Evolutionary conservation across 2,797 vertebrate species (phyloP), one percentile per base, ranked within the genome.

Genomic region (Manis javanica): DNA sequence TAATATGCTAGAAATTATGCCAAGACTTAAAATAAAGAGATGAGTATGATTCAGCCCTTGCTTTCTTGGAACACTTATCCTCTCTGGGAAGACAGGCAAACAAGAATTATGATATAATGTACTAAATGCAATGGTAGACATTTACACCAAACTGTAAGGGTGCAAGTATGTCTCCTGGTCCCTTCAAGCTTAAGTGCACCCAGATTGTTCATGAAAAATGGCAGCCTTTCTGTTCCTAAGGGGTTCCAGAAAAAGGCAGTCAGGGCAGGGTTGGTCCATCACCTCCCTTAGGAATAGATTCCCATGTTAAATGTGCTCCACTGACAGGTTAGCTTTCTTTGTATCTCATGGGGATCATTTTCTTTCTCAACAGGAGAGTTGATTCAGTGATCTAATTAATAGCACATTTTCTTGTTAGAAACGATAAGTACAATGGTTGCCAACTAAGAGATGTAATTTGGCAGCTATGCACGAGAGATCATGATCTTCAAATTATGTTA

Each of bases 351-450:
- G 46, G 64, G 75, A 96, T 96, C 69, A 64, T 96, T 96, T 97
- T 96, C 82, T 92, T 95, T 91, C 82, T 95, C 90, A 95, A 87
- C 39, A 82, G 71, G 61, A 89, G 49, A 94, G 90, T 89, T 94
- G 97, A 97, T 96, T 96, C 96, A 96, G 61, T 87, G 95, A 97
- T 97, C 88, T 97, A 96, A 97, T 97, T 97, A 97, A 96, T 96
- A 97, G 74, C 87, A 87, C 88, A 91, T 95, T 97, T 97, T 96
- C 79, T 64, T 64, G 86, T 95, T 97, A 91, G 86, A 97, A 95
- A 87, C 0, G 42, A 87, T 95, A 96, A 95, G 83, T 87, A 96
- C 92, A 95, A 96, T 97, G 93, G 97, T 97, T 97, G 96, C 95
- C 97, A 97, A 98, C 81, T 97, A 94, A 94, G 95, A 95, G 92